A percentile compares a stretch with the other conserved stretches of the same genome.
Evolutionary conservation across 2,888 invertebrate species (phyloP).

Genomic region (Junonia oenone): DNA sequence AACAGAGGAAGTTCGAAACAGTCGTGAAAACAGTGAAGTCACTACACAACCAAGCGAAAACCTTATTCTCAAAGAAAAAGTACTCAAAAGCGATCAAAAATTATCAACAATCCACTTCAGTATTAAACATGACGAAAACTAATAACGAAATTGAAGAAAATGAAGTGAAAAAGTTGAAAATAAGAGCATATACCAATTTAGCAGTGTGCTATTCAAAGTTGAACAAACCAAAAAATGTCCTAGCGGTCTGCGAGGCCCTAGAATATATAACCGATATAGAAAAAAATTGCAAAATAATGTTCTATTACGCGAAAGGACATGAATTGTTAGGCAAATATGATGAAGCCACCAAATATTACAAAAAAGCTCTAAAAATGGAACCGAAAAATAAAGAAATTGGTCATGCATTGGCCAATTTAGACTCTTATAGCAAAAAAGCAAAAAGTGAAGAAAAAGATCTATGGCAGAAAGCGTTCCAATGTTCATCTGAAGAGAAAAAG

Average conservation of each 20-base stretch:
- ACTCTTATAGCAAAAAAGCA: slow-evolving; percentile 41
- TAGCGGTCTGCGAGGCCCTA: slow-evolving; percentile 57
- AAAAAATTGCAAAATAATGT: slow-evolving; percentile 58
- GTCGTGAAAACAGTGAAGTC: slow-evolving; percentile 53
- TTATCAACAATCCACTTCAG: slow-evolving; percentile 55
- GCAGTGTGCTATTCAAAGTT: slow-evolving; percentile 62
- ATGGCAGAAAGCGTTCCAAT: slow-evolving; percentile 57
- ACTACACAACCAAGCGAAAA: slow-evolving; percentile 50
- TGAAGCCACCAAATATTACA: slow-evolving; percentile 51
- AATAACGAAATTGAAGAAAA: slow-evolving; percentile 39
- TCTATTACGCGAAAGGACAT: slow-evolving; percentile 56
- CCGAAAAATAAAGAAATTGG: slow-evolving; percentile 67
- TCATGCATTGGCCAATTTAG: slow-evolving; percentile 45
- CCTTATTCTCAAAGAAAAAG: slow-evolving; percentile 43
- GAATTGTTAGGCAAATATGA: slow-evolving; percentile 52
- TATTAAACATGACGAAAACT: slow-evolving; percentile 47
- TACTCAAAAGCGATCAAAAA: slow-evolving; percentile 47
- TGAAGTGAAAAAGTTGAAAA: slow-evolving; percentile 47
- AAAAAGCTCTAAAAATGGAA: slow-evolving; percentile 61
- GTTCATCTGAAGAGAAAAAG: slow-evolving; percentile 32
- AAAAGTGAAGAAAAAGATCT: slow-evolving; percentile 46
- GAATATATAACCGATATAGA: slow-evolving; percentile 51
- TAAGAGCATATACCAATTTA: slow-evolving; percentile 54
- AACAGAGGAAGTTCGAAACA: slow-evolving; percentile 55
- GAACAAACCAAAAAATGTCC: slow-evolving; percentile 53